A percentile compares a stretch with the other conserved stretches of the same genome.
Conservation (phyloP, 37 sponge, comb jelly and placozoan genomes). For the Ianthella basta region DNA sequence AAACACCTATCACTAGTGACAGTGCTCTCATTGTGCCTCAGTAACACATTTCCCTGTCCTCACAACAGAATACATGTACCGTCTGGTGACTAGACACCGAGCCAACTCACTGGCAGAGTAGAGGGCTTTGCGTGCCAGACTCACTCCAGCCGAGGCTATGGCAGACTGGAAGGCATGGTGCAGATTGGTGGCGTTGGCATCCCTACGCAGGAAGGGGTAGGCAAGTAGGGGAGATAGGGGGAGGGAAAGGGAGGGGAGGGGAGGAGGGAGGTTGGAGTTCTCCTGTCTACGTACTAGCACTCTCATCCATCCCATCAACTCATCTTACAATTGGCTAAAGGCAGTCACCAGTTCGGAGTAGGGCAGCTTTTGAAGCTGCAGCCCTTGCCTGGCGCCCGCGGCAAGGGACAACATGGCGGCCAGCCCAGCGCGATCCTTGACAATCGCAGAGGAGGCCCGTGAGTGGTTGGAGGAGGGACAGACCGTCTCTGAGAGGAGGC, state of each 20-base stretch:
- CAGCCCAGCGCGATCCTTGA: constrained; percentile 39
- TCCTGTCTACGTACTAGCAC: too few species aligned
- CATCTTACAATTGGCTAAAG: constrained; percentile 44
- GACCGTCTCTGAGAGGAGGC: neutral
- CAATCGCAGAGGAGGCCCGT: neutral
- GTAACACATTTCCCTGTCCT: too few species aligned
- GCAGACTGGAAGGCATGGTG: neutral
- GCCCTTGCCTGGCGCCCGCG: neutral
- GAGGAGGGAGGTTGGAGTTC: neutral
- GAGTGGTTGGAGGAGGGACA: neutral
- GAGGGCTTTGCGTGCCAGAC: neutral
- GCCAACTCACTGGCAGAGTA: constrained; percentile 40
- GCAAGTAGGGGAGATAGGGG: too few species aligned
- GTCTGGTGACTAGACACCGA: too few species aligned
- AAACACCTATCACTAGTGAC: too few species aligned
- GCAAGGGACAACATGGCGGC: constrained; percentile 45
- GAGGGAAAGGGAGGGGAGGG: neutral
- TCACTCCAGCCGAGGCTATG: neutral
- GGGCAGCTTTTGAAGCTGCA: constrained; percentile 36
- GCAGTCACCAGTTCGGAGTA: constrained; percentile 21
- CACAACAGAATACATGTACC: too few species aligned
- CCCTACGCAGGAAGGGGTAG: too few species aligned
- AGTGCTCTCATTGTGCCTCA: too few species aligned
- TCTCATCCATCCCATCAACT: neutral
- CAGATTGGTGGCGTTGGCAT: too few species aligned